Base-by-base conservation (phyloP, 2,888 invertebrate genomes). In the Eutolmus rufibarbis region DNA sequence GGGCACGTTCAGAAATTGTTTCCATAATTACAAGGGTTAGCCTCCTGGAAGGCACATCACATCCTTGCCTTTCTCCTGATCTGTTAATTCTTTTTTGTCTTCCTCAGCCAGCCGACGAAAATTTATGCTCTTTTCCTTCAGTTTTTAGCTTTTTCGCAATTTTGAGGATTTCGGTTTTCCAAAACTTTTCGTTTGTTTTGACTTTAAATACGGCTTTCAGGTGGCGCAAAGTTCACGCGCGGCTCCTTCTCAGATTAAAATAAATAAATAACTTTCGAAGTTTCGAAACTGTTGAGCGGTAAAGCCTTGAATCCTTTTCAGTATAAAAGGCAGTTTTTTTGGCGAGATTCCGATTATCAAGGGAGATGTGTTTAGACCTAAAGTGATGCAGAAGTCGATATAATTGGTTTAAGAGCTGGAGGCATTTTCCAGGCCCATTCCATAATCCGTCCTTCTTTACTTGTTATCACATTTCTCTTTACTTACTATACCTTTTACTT, bases 1-100 rank as follows among this genome's bases (percentile, higher is more conserved):
- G 37, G 82, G 40, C 82, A 82, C 37, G 82, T 82, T 66, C 57
- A 9, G 43, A 82, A 82, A 82, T 37, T 19, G 40, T 37, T 66
- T 37, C 28, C 57, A 57, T 82, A 66, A 82, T 82, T 82, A 57
- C 16, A 34, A 37, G 40, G 66, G 82, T 57, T 82, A 37, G n/a
- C 4, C 82, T 28, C 37, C 28, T 37, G 19, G 57, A 51, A 82
- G 23, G 66, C 14, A 66, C 57, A 57, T 51, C 51, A 14, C 51
- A n/a, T 57, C 57, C 66, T 31, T 23, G 8, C 40, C n/a, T 16
- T 51, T n/a, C n/a, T n/a, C 51, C 16, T 14, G 66, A 66, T 82
- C 37, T 51, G 57, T 40, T 82, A 82, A 82, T 82, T 82, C 56
- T 78, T 78, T 43, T 78, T 37, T 5, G 12, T 34, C 14, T 23